phyloP scores from a whole-genome alignment of 2,888 invertebrate species.

The Orthonevra nobilis region DNA sequence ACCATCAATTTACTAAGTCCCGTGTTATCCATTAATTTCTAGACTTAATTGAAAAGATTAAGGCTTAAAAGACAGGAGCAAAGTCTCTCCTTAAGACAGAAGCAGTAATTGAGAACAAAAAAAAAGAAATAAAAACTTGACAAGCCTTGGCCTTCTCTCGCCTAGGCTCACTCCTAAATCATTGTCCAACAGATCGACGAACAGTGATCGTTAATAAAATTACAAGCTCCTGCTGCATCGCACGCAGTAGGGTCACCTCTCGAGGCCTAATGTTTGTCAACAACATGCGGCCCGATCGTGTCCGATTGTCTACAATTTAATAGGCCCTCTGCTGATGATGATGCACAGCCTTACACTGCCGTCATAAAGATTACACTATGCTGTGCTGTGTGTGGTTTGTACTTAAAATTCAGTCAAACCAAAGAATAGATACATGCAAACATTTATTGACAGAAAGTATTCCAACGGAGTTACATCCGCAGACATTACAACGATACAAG shows the following conservation, averaged over 20 bases:
- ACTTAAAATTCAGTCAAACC: conserved; percentile 8
- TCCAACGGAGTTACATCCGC: neutral
- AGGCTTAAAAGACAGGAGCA: too few relatives aligned
- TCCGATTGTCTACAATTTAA: conserved; percentile 18
- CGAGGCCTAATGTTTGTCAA: conserved; percentile 18
- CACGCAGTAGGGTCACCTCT: neutral
- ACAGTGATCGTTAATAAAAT: conserved; percentile 33
- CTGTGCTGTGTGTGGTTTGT: neutral
- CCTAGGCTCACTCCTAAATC: neutral
- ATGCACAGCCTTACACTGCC: conserved; percentile 3
- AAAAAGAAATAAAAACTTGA: too few relatives aligned
- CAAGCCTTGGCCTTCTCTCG: too few relatives aligned
- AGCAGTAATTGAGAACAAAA: too few relatives aligned
- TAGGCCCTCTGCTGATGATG: neutral
- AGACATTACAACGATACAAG: neutral
- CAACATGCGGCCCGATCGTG: neutral
- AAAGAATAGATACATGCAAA: conserved; percentile 5
- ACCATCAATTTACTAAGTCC: too few relatives aligned
- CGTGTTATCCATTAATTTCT: too few relatives aligned
- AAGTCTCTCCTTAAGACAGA: too few relatives aligned
- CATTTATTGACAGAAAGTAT: conserved; percentile 23
- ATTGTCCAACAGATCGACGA: conserved; percentile 7
- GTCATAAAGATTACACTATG: conserved; percentile 17
- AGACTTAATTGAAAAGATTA: too few relatives aligned
- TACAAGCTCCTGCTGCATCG: conserved; percentile 10